Percentiles rank a stretch among this genome's conserved stretches.
Evolutionary conservation across 2,888 invertebrate species (phyloP).

Genomic region (Eupeodes latifasciatus): DNA sequence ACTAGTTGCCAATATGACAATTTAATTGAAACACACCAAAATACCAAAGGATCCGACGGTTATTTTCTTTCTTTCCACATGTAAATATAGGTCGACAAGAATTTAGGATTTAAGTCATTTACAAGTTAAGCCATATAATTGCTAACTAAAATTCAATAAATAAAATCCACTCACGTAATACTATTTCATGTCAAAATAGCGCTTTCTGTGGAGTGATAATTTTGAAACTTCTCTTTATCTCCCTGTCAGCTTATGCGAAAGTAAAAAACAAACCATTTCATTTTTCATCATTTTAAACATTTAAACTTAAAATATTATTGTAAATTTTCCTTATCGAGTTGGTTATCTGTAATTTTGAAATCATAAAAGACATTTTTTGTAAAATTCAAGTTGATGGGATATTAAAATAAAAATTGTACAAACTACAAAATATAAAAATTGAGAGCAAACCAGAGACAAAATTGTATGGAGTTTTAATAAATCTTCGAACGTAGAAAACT

Average conservation of each 20-base stretch:
- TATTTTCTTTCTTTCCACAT: conserved; percentile 64
- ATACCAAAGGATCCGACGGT: conserved; percentile 72
- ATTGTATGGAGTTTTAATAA: conserved; percentile 53
- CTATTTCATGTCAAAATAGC: conserved; percentile 51
- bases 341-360: conserved; percentile 16
- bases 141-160: conserved; percentile 23
- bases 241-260: conserved; percentile 10
- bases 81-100: conserved; percentile 60
- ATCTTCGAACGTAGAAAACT: conserved; percentile 13
- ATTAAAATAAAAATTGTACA: conserved; percentile 32
- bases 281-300: conserved; percentile 27
- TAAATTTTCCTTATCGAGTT: conserved; percentile 2
- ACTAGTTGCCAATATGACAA: conserved; percentile 34
- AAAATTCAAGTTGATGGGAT: conserved; percentile 28
- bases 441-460: conserved; percentile 71
- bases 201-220: conserved; percentile 32
- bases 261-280: conserved; percentile 12
- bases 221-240: background rate
- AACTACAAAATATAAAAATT: conserved; percentile 45
- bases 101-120: conserved; percentile 41
- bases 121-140: conserved; percentile 40
- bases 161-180: conserved; percentile 36
- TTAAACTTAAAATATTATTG: conserved; percentile 6
- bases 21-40: conserved; percentile 60
- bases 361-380: conserved; percentile 57